Conservation (phyloP, 2,888 invertebrate species). For the Linhomoeus sp. region DNA sequence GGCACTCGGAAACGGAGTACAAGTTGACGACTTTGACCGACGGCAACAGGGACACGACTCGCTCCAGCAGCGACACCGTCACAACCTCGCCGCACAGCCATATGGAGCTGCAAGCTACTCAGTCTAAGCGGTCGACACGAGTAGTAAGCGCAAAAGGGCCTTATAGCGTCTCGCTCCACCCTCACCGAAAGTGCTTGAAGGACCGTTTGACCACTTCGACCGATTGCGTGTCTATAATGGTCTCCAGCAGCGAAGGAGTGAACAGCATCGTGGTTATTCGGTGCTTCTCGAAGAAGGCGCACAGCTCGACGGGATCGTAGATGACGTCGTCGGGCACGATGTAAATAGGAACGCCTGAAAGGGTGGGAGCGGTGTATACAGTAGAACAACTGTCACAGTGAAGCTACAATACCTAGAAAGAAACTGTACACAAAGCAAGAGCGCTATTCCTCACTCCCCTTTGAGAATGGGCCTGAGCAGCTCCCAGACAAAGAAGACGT, state of each 20-base stretch:
- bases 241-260: constrained; percentile 31
- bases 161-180: too few species aligned
- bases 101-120: constrained; percentile 12
- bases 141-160: too few species aligned
- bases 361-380: too few species aligned
- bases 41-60: constrained; percentile 25
- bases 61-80: constrained; percentile 26
- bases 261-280: constrained; percentile 30
- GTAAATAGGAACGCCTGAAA: constrained; percentile 27
- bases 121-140: too few species aligned
- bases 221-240: constrained; percentile 25
- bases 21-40: constrained; percentile 28
- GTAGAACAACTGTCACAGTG: neutral
- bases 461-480: constrained; percentile 30
- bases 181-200: too few species aligned
- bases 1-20: constrained; percentile 32
- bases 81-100: constrained; percentile 33
- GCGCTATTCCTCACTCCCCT: constrained; percentile 29
- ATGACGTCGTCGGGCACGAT: constrained; percentile 30
- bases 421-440: neutral
- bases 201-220: too few species aligned
- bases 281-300: constrained; percentile 23
- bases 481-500: constrained; percentile 34
- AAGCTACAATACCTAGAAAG: neutral
- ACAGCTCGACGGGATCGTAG: constrained; percentile 29